Evolutionary conservation across 2,797 vertebrate species (phyloP).

Genomic region (Hemitrygon akajei): DNA sequence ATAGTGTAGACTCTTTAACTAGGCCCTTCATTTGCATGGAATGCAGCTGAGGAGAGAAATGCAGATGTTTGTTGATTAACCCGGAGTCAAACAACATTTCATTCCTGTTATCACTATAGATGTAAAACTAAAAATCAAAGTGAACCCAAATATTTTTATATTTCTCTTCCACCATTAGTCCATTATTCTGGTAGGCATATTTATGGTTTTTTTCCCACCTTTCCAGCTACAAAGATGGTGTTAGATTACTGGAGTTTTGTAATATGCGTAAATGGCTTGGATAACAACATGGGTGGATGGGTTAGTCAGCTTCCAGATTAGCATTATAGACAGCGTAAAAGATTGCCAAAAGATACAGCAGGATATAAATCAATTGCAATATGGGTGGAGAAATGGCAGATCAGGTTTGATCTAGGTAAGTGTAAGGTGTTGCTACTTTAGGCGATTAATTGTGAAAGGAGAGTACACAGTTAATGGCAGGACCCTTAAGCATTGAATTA

Average conservation of each 20-base stretch:
- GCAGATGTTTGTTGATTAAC: background rate
- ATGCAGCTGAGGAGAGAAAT: background rate
- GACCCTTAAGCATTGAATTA: no score
- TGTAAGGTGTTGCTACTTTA: no score
- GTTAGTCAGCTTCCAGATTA: no score
- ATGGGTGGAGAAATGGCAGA: no score
- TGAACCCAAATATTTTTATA: background rate
- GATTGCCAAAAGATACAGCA: no score
- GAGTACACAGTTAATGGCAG: no score
- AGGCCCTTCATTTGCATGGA: background rate
- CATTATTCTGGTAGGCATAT: background rate
- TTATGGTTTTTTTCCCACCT: background rate
- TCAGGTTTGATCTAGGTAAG: no score
- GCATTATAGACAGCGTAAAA: no score
- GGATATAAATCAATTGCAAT: no score
- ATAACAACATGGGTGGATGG: no score
- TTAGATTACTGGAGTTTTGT: background rate
- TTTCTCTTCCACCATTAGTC: background rate
- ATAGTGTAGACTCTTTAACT: background rate
- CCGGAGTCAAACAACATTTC: background rate
- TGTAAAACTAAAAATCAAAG: background rate
- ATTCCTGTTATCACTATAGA: background rate
- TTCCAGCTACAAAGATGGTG: background rate
- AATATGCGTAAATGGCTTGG: no score
- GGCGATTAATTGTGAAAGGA: no score